Evolutionary conservation across 2,113 vertebrate species (phyloP), one percentile per base, ranked within the genome.

Genomic region (Hylia prasina): DNA sequence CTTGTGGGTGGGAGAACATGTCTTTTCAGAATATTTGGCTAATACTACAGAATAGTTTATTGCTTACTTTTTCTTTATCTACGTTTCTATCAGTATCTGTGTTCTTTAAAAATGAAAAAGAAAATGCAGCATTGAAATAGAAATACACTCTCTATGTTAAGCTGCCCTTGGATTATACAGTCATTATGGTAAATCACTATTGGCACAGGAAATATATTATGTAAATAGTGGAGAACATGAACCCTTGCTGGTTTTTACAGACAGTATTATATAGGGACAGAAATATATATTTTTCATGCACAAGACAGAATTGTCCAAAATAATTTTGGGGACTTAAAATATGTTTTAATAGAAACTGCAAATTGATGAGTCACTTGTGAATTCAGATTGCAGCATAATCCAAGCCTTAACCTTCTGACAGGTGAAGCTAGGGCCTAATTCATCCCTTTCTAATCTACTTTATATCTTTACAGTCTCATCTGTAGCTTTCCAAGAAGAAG

Each of bases 1-100:
- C 27, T 33, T 0, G 0, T n/a, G 44, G 24, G 2, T 75, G 22
- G 30, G 58, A 28, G 12, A 91, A 61, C 0, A 1, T 25, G 22
- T 71, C 11, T 53, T 76, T 75, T 63, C 20, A 66, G 39, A 89
- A 39, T 78, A 82, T 64, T 76, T 66, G 18, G 16, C 30, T 68
- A 73, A 78, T 58, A n/a, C 22, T 28, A 44, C 39, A 30, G 45
- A 65, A 77, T 56, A 42, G 47, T 66, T 37, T 77, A 58, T 65
- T 90, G 35, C 7, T 60, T 71, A 25, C 14, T 70, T 81, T 53
- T 87, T 72, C 24, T 51, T 56, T 73, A 44, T 48, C 53, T 76
- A 8, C 15, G 31, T 69, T 69, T 83, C 16, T 72, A 16, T 61
- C 37, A 33, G 18, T 63, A 44, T 54, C 47, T 82, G 9, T 63